A percentile compares a stretch with the other conserved stretches of the same genome.
Conservation (phyloP, 1,140 invertebrate genomes). For the Scaptodrosophila lebanonensis region DNA sequence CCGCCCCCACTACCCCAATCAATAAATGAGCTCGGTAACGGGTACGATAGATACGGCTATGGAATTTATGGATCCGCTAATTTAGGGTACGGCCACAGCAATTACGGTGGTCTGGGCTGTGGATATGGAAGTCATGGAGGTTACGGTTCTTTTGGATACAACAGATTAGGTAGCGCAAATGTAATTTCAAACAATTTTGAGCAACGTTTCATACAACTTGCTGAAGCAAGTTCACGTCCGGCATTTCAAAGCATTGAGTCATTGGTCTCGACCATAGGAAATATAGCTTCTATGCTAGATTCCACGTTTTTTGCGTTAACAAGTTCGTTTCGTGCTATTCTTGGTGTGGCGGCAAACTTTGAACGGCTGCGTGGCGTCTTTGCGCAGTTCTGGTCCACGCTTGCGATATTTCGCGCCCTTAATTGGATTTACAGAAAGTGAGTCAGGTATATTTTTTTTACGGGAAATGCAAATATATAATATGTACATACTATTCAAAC, state of each 20-base stretch:
- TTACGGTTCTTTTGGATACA: constrained; percentile 71
- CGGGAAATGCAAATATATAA: background rate
- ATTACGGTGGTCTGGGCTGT: constrained; percentile 63
- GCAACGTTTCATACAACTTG: constrained; percentile 87
- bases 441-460: constrained; percentile 11
- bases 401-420: constrained; percentile 87
- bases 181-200: constrained; percentile 60
- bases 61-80: constrained; percentile 38
- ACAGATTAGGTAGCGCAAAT: constrained; percentile 78
- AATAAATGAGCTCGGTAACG: constrained; percentile 37
- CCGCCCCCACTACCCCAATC: constrained; percentile 61
- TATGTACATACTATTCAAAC: background rate
- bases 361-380: constrained; percentile 88
- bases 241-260: constrained; percentile 97
- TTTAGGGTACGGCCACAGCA: constrained; percentile 29
- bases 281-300: constrained; percentile 97
- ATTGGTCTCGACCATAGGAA: constrained; percentile 92
- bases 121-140: constrained; percentile 61
- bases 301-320: constrained; percentile 96
- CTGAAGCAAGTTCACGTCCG: constrained; percentile 92
- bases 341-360: constrained; percentile 97
- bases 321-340: constrained; percentile 94
- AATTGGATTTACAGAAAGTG: constrained; percentile 87
- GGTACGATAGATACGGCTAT: constrained; percentile 24
- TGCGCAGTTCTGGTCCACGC: constrained; percentile 88